A percentile compares a stretch with the other conserved stretches of the same genome.
phyloP scores from a whole-genome alignment of 2,113 vertebrate genomes.

The Empidonax alnorum region DNA sequence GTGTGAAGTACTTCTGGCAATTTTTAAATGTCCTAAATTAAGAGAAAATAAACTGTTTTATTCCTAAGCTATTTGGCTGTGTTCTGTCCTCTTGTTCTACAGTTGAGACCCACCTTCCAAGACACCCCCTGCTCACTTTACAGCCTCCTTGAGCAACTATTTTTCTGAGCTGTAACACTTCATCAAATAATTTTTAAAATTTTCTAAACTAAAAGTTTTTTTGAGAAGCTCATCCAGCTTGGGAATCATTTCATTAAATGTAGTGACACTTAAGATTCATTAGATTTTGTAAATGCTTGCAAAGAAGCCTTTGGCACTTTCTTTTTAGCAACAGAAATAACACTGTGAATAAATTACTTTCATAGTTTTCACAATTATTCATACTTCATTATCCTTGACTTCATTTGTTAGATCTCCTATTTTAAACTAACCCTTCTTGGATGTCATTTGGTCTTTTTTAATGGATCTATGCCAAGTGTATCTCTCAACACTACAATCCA shows the following conservation, averaged over 20 bases:
- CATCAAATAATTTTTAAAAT: not conserved
- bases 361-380: not conserved
- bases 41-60: not conserved
- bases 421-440: not conserved
- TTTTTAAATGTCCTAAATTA: not conserved
- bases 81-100: not conserved
- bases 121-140: not conserved
- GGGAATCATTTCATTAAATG: not conserved
- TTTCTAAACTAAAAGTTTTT: not conserved
- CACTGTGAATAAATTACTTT: not conserved
- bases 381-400: not conserved
- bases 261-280: not conserved
- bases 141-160: not conserved
- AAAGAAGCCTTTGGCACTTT: not conserved
- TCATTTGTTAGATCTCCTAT: not conserved
- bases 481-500: not conserved
- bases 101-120: not conserved
- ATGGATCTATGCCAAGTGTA: not conserved
- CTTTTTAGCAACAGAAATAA: not conserved
- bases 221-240: not conserved
- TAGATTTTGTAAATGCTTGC: not conserved
- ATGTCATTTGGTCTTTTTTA: not conserved
- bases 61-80: not conserved
- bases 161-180: not conserved
- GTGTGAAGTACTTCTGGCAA: not conserved